Percentiles rank a stretch among this genome's conserved stretches.
These are phyloP conservation scores for Dasypus novemcinctus DNA, from an alignment of 2,113 vertebrate species.

Conservation along the genomic window DNA sequence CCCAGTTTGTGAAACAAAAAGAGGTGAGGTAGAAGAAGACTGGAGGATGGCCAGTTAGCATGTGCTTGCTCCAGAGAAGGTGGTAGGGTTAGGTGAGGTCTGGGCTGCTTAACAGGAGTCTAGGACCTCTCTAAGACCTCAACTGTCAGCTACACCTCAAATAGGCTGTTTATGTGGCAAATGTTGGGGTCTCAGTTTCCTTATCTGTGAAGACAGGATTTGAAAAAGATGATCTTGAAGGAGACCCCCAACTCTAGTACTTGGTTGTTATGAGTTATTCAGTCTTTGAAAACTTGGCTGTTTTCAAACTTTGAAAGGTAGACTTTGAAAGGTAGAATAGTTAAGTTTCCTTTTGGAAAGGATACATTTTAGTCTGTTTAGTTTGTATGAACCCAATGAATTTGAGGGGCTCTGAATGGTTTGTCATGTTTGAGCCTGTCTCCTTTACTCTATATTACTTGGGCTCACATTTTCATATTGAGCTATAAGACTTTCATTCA, in stretches of 20 bases:
- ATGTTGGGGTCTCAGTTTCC: conserved; percentile 9
- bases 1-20: too few relatives aligned
- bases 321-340: not conserved
- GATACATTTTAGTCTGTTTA: not conserved
- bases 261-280: not conserved
- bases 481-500: not conserved
- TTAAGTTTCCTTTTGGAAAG: not conserved
- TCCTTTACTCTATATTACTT: not conserved
- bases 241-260: not conserved
- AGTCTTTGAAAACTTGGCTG: not conserved
- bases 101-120: too few relatives aligned
- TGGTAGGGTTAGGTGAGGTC: too few relatives aligned
- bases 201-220: not conserved
- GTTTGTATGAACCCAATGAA: not conserved
- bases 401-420: not conserved
- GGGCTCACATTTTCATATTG: not conserved
- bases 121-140: not conserved
- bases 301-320: not conserved
- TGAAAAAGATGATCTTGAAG: not conserved
- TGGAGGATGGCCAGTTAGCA: too few relatives aligned
- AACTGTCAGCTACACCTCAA: not conserved
- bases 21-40: too few relatives aligned
- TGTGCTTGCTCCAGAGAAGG: too few relatives aligned
- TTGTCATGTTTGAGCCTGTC: not conserved
- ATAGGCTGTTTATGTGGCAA: not conserved